Evolutionary conservation across 2,113 vertebrate species (phyloP).

Genomic region (Phaetusa simplex): DNA sequence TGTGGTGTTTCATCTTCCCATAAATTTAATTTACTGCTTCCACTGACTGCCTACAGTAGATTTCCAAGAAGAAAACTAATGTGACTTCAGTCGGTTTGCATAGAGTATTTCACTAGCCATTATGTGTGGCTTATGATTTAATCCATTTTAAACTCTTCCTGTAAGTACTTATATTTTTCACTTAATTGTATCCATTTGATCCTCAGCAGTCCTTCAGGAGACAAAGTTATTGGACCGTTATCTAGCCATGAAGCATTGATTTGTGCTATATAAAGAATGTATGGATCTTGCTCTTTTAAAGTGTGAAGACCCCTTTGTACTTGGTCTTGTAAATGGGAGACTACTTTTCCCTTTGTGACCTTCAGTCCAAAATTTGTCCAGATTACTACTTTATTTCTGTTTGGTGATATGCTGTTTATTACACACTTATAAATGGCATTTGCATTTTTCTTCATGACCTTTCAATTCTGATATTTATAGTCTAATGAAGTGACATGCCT

Average conservation of each 20-base stretch:
- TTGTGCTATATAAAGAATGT: conserved; percentile 40
- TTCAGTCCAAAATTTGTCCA: not conserved
- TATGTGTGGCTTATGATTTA: conserved; percentile 23
- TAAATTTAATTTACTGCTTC: conserved; percentile 10
- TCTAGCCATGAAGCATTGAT: conserved; percentile 30
- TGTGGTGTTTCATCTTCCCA: not conserved
- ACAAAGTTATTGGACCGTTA: conserved; percentile 42
- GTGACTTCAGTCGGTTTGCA: not conserved
- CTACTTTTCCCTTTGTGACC: not conserved
- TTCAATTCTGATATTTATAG: not conserved
- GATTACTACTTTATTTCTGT: not conserved
- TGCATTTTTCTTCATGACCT: not conserved
- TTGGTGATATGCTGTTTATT: not conserved
- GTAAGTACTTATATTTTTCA: conserved; percentile 49
- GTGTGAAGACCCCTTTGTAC: not conserved
- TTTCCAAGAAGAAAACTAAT: conserved; percentile 8
- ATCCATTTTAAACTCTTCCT: conserved; percentile 52
- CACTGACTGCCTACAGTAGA: not conserved
- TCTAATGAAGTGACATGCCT: not conserved
- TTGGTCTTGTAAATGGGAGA: conserved; percentile 29
- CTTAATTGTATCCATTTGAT: conserved; percentile 43
- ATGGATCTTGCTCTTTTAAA: not conserved
- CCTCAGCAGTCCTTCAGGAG: conserved; percentile 40
- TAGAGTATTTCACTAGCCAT: not conserved
- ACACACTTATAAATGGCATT: not conserved